Conservation (phyloP, 2,888 invertebrate species). For the Polydrusus pterygomalis region DNA sequence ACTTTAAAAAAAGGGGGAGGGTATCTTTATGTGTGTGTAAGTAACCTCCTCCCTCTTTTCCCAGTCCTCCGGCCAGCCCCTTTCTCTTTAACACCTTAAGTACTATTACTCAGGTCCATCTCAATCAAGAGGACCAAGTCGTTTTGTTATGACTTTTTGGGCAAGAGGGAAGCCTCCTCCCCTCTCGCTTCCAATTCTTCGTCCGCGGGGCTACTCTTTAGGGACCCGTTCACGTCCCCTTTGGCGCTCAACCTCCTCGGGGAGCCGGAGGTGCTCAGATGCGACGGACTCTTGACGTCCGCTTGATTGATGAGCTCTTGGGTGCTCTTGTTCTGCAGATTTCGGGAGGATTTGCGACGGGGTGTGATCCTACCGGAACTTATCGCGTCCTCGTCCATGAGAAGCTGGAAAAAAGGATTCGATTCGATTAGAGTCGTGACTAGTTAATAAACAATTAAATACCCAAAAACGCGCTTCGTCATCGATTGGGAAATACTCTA, state of each 20-base stretch:
- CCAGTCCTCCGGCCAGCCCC: constrained; percentile 2
- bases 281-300: constrained; percentile 62
- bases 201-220: constrained; percentile 64
- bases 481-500: background rate
- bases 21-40: too few species aligned
- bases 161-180: constrained; percentile 67
- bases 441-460: background rate
- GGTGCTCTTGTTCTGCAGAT: constrained; percentile 55
- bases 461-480: too few species aligned
- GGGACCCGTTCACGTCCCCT: constrained; percentile 66
- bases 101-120: constrained; percentile 44
- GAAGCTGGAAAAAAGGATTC: constrained; percentile 75
- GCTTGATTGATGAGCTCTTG: constrained; percentile 54
- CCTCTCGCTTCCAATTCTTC: constrained; percentile 61
- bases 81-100: constrained; percentile 36
- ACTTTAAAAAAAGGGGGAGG: background rate
- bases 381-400: constrained; percentile 85
- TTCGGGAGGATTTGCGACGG: constrained; percentile 63
- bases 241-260: constrained; percentile 62
- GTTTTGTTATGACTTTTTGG: constrained; percentile 69
- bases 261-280: constrained; percentile 65
- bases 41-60: background rate
- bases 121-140: constrained; percentile 50
- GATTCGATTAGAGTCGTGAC: too few species aligned
- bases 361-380: constrained; percentile 70